A percentile compares a stretch with the other conserved stretches of the same genome.
Conservation (phyloP, 2,888 invertebrate genomes). For the Orchesella flavescens region DNA sequence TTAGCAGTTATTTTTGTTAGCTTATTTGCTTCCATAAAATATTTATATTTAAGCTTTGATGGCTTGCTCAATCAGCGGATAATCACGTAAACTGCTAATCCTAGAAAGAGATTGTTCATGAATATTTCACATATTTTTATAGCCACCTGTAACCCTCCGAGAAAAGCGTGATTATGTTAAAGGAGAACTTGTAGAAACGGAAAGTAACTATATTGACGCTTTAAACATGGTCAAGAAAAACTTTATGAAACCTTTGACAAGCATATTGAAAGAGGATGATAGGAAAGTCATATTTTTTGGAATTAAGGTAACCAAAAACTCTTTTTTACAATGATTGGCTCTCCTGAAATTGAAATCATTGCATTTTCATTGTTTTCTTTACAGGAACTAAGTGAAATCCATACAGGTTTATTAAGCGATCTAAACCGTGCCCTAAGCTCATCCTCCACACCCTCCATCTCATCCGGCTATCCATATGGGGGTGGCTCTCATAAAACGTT, state of each 20-base stretch:
- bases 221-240: constrained; percentile 86
- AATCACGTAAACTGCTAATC: too few relatives aligned
- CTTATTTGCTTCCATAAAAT: constrained; percentile 15
- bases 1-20: too few relatives aligned
- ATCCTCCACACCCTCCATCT: constrained; percentile 70
- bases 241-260: constrained; percentile 85
- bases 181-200: constrained; percentile 95
- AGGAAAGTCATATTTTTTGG: constrained; percentile 89
- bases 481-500: constrained; percentile 76
- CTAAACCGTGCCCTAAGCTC: constrained; percentile 79
- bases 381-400: constrained; percentile 83
- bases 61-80: not conserved
- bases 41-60: not conserved
- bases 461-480: constrained; percentile 75
- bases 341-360: not conserved
- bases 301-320: constrained; percentile 84
- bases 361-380: not conserved
- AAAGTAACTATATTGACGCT: constrained; percentile 96
- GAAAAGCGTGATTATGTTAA: constrained; percentile 95
- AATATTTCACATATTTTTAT: constrained; percentile 3
- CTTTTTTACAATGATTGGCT: too few relatives aligned
- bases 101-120: too few relatives aligned
- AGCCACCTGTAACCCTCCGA: constrained; percentile 69
- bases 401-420: constrained; percentile 87
- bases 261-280: constrained; percentile 83